A percentile compares a stretch with the other conserved stretches of the same genome.
phyloP scores from a whole-genome alignment of 2,888 invertebrate species.

The Ornithoptera alexandrae region DNA sequence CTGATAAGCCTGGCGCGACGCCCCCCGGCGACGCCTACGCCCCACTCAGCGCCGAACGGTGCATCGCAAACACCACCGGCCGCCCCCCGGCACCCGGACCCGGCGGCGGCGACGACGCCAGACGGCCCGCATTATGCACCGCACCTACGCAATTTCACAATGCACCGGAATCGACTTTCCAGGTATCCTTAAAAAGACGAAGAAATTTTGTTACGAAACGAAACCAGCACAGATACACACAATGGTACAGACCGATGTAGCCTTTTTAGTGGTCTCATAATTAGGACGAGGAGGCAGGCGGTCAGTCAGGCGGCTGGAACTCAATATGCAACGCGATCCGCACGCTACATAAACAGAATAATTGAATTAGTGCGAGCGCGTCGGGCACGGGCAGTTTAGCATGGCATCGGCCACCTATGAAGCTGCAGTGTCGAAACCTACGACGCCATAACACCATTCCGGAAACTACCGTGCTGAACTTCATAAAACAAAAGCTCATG shows the following conservation, averaged over 20 bases:
- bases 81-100: conserved; percentile 36
- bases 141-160: conserved; percentile 76
- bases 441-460: conserved; percentile 26
- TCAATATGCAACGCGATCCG: conserved; percentile 74
- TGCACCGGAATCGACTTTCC: conserved; percentile 69
- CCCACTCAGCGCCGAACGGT: conserved; percentile 62
- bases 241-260: conserved; percentile 67
- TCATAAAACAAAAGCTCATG: too few species aligned
- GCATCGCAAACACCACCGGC: conserved; percentile 41
- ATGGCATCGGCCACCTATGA: conserved; percentile 50
- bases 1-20: conserved; percentile 80
- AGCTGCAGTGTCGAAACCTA: conserved; percentile 40
- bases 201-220: conserved; percentile 67
- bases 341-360: conserved; percentile 71
- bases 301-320: conserved; percentile 48
- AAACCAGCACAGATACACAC: conserved; percentile 67
- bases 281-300: conserved; percentile 58
- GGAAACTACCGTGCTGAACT: not conserved
- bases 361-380: conserved; percentile 71
- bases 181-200: conserved; percentile 71
- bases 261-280: conserved; percentile 75
- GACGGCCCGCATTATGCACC: conserved; percentile 69
- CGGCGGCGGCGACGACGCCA: conserved; percentile 45
- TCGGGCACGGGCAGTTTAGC: conserved; percentile 51
- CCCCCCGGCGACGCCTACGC: conserved; percentile 79